Percentiles rank a stretch among this genome's conserved stretches.
Evolutionary conservation across 2,888 invertebrate species (phyloP).

Genomic region (Melieria picta): DNA sequence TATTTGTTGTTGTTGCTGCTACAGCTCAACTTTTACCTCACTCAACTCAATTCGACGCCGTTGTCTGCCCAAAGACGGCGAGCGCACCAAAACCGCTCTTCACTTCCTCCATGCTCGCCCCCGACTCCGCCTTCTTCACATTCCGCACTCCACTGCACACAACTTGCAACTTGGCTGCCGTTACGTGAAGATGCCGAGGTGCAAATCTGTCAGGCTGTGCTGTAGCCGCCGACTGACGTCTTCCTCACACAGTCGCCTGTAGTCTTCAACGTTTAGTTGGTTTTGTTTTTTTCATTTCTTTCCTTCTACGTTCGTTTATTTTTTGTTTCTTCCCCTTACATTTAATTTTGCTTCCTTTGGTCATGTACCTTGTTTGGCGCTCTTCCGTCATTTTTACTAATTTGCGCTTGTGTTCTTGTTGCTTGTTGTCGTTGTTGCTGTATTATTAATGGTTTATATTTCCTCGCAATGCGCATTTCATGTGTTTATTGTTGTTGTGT

Average conservation of each 20-base stretch:
- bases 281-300: constrained; percentile 31
- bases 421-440: neutral
- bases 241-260: constrained; percentile 11
- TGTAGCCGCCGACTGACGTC: neutral
- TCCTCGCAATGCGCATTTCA: neutral
- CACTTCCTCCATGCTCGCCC: too few relatives aligned
- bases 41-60: neutral
- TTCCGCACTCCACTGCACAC: too few relatives aligned
- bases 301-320: constrained; percentile 44
- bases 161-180: too few relatives aligned
- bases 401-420: constrained; percentile 41
- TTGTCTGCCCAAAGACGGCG: too few relatives aligned
- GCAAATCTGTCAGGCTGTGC: constrained; percentile 24
- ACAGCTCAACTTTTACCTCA: constrained; percentile 25
- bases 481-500: constrained; percentile 1
- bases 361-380: constrained; percentile 11
- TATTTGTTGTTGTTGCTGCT: constrained; percentile 25
- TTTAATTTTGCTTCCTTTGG: neutral
- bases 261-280: constrained; percentile 6
- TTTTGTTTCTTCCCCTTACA: constrained; percentile 6
- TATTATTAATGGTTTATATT: constrained; percentile 36
- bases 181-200: neutral
- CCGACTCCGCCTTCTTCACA: too few relatives aligned
- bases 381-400: constrained; percentile 42
- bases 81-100: too few relatives aligned